A percentile compares a stretch with the other conserved stretches of the same genome.
These are phyloP conservation scores for Apaloderma vittatum DNA, from an alignment of 2,113 vertebrate species.

Conservation along the genomic window DNA sequence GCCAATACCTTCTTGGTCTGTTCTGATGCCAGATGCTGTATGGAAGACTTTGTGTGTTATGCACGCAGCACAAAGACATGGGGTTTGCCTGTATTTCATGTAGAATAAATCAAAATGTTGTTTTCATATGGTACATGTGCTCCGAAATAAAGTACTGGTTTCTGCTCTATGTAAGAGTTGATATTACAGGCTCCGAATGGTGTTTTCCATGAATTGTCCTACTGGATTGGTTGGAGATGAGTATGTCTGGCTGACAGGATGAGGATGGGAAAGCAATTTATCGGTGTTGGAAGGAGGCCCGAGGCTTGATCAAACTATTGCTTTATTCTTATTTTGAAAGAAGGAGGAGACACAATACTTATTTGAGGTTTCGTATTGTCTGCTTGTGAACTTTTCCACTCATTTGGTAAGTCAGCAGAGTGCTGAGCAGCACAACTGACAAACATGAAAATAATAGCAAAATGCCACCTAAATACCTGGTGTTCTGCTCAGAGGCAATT, in stretches of 20 bases:
- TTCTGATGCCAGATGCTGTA: conserved; percentile 19
- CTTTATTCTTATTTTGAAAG: background rate
- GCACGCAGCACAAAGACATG: background rate
- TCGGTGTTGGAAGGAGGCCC: conserved; percentile 25
- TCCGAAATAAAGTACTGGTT: background rate
- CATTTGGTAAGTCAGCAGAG: background rate
- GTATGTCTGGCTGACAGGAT: conserved; percentile 52
- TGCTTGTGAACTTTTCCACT: background rate
- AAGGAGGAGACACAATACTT: background rate
- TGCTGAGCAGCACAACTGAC: background rate
- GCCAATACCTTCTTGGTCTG: conserved; percentile 30
- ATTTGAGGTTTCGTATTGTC: background rate
- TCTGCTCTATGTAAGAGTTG: background rate
- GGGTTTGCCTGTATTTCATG: background rate
- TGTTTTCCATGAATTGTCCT: conserved; percentile 51
- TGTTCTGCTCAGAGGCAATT: background rate
- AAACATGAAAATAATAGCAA: background rate
- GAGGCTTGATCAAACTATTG: background rate
- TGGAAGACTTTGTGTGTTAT: background rate
- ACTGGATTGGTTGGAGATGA: conserved; percentile 59
- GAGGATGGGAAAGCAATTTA: conserved; percentile 41
- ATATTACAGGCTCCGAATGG: background rate
- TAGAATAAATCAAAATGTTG: background rate
- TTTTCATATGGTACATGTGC: accelerated
- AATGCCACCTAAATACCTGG: background rate